A percentile compares a stretch with the other conserved stretches of the same genome.
Conservation (phyloP, 2,888 invertebrate genomes). For the Clunio marinus region DNA sequence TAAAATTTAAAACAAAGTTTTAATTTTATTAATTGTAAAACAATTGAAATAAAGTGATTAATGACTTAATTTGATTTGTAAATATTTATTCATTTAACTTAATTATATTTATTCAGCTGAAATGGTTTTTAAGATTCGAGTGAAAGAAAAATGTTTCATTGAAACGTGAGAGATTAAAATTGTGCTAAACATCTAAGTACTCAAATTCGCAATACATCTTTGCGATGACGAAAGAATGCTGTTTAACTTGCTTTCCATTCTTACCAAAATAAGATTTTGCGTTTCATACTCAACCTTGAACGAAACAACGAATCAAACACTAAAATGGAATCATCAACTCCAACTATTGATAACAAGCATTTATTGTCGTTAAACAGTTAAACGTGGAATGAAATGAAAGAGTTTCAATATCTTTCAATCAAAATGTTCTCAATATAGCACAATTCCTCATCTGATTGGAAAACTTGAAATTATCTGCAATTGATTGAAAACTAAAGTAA, state of each 20-base stretch:
- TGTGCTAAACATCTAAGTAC: not conserved
- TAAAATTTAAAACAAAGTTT: not conserved
- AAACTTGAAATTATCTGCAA: not conserved
- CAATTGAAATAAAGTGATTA: constrained; percentile 10
- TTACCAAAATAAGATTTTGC: not conserved
- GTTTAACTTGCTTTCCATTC: not conserved
- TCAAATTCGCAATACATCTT: no score
- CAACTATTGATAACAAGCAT: constrained; percentile 1
- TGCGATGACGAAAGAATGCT: not conserved
- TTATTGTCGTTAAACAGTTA: no score
- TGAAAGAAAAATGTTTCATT: no score
- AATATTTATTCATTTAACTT: no score
- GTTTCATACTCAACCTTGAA: not conserved
- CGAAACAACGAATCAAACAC: not conserved
- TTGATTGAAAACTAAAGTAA: no score
- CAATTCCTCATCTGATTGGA: not conserved
- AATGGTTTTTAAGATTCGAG: no score
- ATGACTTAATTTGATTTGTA: not conserved
- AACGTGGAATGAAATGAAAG: not conserved
- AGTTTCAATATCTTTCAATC: not conserved
- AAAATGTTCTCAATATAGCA: not conserved
- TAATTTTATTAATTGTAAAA: constrained; percentile 6
- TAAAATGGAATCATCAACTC: not conserved
- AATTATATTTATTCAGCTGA: no score
- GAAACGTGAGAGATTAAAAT: not conserved